These are phyloP conservation scores for Pygocentrus nattereri DNA, from an alignment of 2,797 vertebrate genomes.

Conservation along the genomic window DNA sequence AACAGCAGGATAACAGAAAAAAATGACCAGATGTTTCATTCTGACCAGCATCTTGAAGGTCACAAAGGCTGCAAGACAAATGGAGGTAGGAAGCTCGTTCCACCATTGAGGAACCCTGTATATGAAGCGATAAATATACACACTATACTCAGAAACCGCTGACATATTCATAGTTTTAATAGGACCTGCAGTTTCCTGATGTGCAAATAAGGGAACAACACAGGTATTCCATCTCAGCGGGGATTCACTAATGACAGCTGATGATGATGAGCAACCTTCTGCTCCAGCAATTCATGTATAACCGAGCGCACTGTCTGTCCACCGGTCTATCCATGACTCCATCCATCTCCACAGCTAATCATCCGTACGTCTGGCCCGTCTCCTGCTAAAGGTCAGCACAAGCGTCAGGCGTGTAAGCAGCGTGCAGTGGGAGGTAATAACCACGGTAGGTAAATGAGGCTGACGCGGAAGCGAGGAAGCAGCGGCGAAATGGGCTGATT, in stretches of 20 bases:
- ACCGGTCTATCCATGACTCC: background rate
- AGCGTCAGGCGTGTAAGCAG: slow-evolving; percentile 36
- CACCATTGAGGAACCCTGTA: background rate
- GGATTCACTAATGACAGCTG: slow-evolving; percentile 4
- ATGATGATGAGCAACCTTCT: background rate
- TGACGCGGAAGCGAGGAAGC: slow-evolving; percentile 25
- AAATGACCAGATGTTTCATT: background rate
- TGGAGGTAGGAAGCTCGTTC: background rate
- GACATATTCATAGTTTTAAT: background rate
- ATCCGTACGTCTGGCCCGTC: slow-evolving; percentile 12
- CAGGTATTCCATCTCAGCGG: background rate
- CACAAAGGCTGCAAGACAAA: background rate
- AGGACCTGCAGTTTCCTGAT: background rate
- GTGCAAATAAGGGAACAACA: background rate
- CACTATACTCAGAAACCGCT: background rate
- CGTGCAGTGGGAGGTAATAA: slow-evolving; percentile 43
- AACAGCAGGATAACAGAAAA: no score
- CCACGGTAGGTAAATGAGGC: slow-evolving; percentile 44
- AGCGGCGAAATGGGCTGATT: slow-evolving; percentile 55
- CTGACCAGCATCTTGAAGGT: background rate
- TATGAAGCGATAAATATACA: background rate
- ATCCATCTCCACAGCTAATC: slow-evolving; percentile 34
- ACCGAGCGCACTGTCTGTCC: background rate
- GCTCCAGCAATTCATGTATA: background rate
- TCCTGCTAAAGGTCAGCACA: slow-evolving; percentile 45